These are phyloP conservation scores for Andrena minutula DNA, from an alignment of 2,888 invertebrate genomes.

Conservation along the genomic window DNA sequence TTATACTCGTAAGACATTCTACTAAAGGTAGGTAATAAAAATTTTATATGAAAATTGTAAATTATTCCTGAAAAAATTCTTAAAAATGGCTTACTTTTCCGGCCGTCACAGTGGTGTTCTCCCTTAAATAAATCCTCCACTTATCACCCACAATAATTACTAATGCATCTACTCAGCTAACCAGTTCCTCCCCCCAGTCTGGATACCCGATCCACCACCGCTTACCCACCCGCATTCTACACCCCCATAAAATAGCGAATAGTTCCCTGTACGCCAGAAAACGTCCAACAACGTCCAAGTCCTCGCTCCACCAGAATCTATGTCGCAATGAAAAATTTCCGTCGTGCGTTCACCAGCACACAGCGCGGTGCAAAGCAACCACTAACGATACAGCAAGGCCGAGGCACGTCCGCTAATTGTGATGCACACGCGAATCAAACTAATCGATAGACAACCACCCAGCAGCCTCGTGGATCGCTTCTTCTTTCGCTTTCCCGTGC, in stretches of 20 bases:
- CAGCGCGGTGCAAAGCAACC: constrained; percentile 39
- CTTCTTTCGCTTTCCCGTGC: background rate
- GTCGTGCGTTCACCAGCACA: constrained; percentile 16
- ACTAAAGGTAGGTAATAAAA: too few species aligned
- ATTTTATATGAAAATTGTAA: too few species aligned
- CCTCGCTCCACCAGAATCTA: constrained; percentile 26
- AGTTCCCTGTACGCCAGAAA: background rate
- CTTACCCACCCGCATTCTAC: too few species aligned
- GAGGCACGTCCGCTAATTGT: constrained; percentile 56
- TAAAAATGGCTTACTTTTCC: too few species aligned
- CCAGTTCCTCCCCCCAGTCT: background rate
- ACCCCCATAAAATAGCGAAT: background rate
- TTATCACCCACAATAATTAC: background rate
- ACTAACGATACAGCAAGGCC: constrained; percentile 60
- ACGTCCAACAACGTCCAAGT: background rate
- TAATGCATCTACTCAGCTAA: background rate
- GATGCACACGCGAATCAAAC: constrained; percentile 63
- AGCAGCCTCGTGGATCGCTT: constrained; percentile 21
- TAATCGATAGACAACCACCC: constrained; percentile 55
- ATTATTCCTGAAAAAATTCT: too few species aligned
- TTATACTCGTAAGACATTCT: too few species aligned
- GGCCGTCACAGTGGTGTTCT: too few species aligned
- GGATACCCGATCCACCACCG: background rate
- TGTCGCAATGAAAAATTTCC: constrained; percentile 44
- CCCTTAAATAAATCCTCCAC: too few species aligned